Evolutionary conservation across 1,140 invertebrate species (phyloP).

Genomic region (Drepana arcuata): DNA sequence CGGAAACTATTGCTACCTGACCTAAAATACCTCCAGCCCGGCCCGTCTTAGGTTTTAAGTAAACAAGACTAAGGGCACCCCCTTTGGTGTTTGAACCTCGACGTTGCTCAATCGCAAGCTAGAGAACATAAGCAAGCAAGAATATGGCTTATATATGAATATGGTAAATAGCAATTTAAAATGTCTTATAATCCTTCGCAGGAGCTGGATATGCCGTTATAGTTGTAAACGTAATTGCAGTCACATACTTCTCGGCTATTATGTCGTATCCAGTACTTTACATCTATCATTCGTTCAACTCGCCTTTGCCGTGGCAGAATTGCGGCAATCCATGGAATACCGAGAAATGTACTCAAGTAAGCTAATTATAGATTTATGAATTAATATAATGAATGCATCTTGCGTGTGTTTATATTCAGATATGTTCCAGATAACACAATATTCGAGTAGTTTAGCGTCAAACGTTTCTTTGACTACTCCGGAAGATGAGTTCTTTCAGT

Average conservation of each 20-base stretch:
- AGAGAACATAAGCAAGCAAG: no score
- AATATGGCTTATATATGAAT: no score
- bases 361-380: slow-evolving; percentile 12
- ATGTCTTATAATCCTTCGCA: slow-evolving; percentile 73
- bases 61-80: no score
- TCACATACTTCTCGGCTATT: slow-evolving; percentile 94
- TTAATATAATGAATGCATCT: slow-evolving; percentile 3
- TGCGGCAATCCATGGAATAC: slow-evolving; percentile 95
- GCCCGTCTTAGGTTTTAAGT: no score
- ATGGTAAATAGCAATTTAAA: no score
- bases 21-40: no score
- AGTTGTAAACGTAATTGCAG: slow-evolving; percentile 90
- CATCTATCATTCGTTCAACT: slow-evolving; percentile 78
- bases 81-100: no score
- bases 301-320: slow-evolving; percentile 87
- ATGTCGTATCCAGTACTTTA: slow-evolving; percentile 94
- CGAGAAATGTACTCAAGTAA: slow-evolving; percentile 76
- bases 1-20: no score
- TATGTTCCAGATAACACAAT: slow-evolving; percentile 42
- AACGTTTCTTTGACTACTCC: slow-evolving; percentile 74
- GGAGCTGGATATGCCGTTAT: slow-evolving; percentile 88
- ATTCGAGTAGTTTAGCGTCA: slow-evolving; percentile 28
- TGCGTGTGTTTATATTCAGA: neutral
- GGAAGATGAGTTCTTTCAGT: slow-evolving; percentile 91
- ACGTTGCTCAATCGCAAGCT: no score